Evolutionary conservation across 2,797 vertebrate genomes (phyloP), one percentile per base, ranked within the genome.

Genomic region (Darevskia mixta): DNA sequence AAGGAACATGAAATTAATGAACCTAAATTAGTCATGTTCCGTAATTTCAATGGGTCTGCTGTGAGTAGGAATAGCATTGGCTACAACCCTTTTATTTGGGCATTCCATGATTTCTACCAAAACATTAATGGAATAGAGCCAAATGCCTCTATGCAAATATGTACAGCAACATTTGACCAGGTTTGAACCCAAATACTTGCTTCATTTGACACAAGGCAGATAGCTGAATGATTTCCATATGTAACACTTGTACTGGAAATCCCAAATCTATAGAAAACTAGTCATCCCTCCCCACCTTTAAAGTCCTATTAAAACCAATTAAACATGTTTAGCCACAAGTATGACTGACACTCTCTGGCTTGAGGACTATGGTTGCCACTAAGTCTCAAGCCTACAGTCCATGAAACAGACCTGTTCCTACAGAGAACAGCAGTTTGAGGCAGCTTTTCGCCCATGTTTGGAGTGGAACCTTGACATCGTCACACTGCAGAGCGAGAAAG

Each of bases 341-440:
- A 20, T 23, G 49, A 41, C 67, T 17, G 15, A 49, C 38, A 15
- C 58, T n/a, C 55, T 76, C 8, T 81, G 35, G 8, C 55, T 49
- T 76, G n/a, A 43, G n/a, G 41, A 1, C 20, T 41, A 11, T 69
- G 11, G 27, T 64, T 85, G 29, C 35, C 55, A 29, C 18, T 41
- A 32, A 58, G 45, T 32, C 25, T 66, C 67, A 87, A 79, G 23
- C 55, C 82, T 45, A 29, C 78, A 87, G 78, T 76, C 78, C 82
- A 80, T 71, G 45, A 58, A 79, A 61, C 8, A 78, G 45, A 73
- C 13, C 4, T 78, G 8, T 49, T 49, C 41, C 20, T 72, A 73
- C 23, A 66, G 58, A 79, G 35, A 25, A 49, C 4, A 23, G 64
- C 41, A 55, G 45, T 58, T 83, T 38, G 29, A 75, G 25, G 5